Evolutionary conservation across 1,140 invertebrate genomes (phyloP), one percentile per base, ranked within the genome.

Genomic region (Radopholus similis): DNA sequence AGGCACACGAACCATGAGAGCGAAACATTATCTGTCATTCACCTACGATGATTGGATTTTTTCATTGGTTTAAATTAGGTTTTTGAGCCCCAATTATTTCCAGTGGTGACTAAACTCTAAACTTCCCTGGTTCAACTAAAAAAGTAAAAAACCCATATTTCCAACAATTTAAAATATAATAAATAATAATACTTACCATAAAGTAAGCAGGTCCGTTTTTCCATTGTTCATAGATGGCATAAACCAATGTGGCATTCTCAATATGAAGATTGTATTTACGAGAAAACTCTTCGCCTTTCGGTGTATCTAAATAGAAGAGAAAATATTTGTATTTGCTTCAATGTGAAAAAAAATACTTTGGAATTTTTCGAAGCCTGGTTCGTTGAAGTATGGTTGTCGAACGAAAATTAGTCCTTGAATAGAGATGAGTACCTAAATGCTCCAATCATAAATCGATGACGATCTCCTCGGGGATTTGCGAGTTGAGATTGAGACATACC

Each of bases 371-470:
- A 94, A 96, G 26, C 93, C 93, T 4, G 94, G 94, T 84, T 97
- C 94, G 85, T 97, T 97, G 84, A 96, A 97, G 84, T 96, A 97
- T 8, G 94, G 94, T 83, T 97, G 93, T 38, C 90, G 89, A 15
- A 95, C 93, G 68, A 97, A 85, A 80, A 97, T 97, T 67, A 97
- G 85, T 13, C 66, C 66, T 59, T 68, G 35, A 64, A 66, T 23
- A 21, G 26, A 67, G 35, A 21, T 60, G 28, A 42, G 49, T 64
- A 13, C 8, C 18, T 54, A 23, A 26, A 26, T 63, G 47, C 32
- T 47, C 9, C 6, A 18, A 62, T 60, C 9, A 47, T 62, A n/a
- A n/a, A n/a, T n/a, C n/a, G n/a, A n/a, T n/a, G n/a, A n/a, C n/a
- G n/a, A n/a, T n/a, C n/a, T n/a, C n/a, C n/a, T n/a, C n/a, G n/a